Evolutionary conservation across 2,797 vertebrate genomes (phyloP).

Genomic region (Artibeus jamaicensis): DNA sequence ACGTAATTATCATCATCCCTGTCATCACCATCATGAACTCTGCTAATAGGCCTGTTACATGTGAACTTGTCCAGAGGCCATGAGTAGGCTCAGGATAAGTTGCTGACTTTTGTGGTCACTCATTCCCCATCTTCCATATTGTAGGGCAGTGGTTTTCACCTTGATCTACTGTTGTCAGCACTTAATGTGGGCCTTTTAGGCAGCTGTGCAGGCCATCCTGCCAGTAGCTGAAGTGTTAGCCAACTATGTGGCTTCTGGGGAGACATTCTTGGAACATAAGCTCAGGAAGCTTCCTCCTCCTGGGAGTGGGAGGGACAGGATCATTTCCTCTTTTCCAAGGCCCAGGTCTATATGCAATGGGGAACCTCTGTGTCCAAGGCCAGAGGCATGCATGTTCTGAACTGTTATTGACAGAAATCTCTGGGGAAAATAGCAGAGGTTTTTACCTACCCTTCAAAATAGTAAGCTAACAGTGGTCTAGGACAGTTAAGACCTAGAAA

Average conservation of each 20-base stretch:
- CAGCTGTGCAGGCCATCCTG: conserved; percentile 4
- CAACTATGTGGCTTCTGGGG: conserved; percentile 44
- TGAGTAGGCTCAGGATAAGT: neutral
- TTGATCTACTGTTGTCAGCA: conserved; percentile 49
- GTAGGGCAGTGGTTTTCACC: conserved; percentile 17
- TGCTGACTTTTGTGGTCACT: conserved; percentile 43
- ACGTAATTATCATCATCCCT: neutral
- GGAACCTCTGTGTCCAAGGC: neutral
- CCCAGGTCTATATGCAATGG: neutral
- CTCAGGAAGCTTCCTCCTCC: neutral
- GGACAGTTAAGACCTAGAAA: neutral
- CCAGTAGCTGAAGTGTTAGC: conserved; percentile 22
- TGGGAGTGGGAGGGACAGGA: neutral
- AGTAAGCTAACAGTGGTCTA: neutral
- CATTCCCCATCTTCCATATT: neutral
- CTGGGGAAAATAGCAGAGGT: neutral
- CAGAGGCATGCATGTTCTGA: neutral
- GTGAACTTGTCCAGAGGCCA: neutral
- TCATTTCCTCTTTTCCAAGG: neutral
- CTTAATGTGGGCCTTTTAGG: conserved; percentile 25
- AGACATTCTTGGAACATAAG: conserved; percentile 27
- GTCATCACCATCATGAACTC: neutral
- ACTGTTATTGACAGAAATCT: conserved; percentile 1
- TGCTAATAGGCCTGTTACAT: neutral
- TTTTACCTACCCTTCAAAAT: neutral